Evolutionary conservation across 1,140 invertebrate genomes (phyloP), one percentile per base, ranked within the genome.

Genomic region (Drosophila ironensis): DNA sequence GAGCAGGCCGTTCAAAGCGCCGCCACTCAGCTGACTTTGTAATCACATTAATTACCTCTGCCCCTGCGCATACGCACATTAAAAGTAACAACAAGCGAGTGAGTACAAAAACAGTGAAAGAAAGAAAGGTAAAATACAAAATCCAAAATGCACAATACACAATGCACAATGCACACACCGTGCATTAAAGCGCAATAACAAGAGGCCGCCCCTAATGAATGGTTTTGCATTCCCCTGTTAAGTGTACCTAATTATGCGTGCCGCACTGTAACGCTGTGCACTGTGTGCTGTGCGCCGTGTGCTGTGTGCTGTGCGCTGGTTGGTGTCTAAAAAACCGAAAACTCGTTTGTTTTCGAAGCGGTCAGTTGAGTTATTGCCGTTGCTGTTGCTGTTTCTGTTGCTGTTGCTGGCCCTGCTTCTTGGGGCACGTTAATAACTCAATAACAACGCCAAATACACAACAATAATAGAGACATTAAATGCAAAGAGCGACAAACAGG

Each of bases 401-500:
- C 9, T 44, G 45, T 8, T 37, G 8, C 28, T 61, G 17, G 33
- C 14, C 35, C 24, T 12, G 37, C 12, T 6, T 40, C 19, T 41
- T 28, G 27, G 51, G 72, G 66, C 54, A 70, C 63, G 73, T 82
- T 81, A 81, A 81, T 81, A 81, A 84, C 80, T 86, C 78, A 78
- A 74, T 82, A 84, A 84, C 72, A 82, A 77, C 77, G 54, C 61
- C 78, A 84, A 82, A 84, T 67, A 82, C 69, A 84, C 73, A 73
- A 50, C 73, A 82, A 84, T 84, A 86, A 84, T 84, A 84, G 73
- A 84, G 78, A 86, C 80, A 84, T 84, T 84, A 84, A 78, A 60
- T 61, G 73, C 59, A 63, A 63, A 72, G n/a, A 33, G 69, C 73
- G 59, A 60, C 73, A 70, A 64, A 63, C 40, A 35, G 33, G 33